These are phyloP conservation scores for Epizoanthus rinbou DNA, from an alignment of 92 coral and sea anemone species.

Conservation along the genomic window DNA sequence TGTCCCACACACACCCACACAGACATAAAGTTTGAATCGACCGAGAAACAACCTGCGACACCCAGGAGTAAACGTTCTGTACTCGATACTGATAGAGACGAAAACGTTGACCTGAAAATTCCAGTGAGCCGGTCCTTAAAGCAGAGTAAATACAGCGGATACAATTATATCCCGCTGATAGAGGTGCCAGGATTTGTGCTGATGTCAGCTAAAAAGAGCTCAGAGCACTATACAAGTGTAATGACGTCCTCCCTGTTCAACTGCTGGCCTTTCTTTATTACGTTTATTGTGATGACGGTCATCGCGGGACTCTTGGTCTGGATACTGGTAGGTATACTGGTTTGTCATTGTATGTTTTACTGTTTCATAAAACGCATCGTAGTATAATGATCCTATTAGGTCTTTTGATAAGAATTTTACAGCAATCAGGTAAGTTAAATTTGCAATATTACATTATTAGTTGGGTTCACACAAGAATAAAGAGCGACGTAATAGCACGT, in stretches of 20 bases:
- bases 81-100: not conserved
- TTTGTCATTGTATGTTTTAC: no score
- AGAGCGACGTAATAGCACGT: no score
- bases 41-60: not conserved
- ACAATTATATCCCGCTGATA: not conserved
- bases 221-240: not conserved
- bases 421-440: no score
- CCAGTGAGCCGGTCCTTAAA: not conserved
- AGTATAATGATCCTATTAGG: no score
- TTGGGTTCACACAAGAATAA: no score
- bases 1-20: slow-evolving; percentile 11
- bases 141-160: not conserved
- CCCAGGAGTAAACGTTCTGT: not conserved
- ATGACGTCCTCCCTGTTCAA: slow-evolving; percentile 6
- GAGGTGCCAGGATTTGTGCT: slow-evolving; percentile 20
- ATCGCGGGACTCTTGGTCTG: slow-evolving; percentile 7
- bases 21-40: slow-evolving; percentile 8
- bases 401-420: no score
- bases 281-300: not conserved
- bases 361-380: no score
- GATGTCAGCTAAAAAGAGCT: not conserved
- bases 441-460: no score
- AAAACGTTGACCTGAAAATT: not conserved
- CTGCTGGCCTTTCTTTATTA: slow-evolving; percentile 6
- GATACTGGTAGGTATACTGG: slow-evolving; percentile 15